A percentile compares a stretch with the other conserved stretches of the same genome.
Evolutionary conservation across 2,113 vertebrate genomes (phyloP).

Genomic region (Gadus macrocephalus): DNA sequence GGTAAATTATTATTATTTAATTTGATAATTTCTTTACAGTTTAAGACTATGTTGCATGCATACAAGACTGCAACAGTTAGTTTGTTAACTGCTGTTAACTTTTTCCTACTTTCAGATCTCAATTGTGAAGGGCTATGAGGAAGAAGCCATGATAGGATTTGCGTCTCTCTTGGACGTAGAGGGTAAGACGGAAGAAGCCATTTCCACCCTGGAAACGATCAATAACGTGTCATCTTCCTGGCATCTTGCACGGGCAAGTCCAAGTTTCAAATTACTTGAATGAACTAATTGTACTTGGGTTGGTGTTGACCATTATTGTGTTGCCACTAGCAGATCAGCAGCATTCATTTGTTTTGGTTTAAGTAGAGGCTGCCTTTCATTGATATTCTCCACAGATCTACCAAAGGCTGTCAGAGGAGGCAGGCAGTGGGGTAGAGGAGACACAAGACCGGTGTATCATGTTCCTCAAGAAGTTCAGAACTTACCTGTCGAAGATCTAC

Average conservation of each 20-base stretch:
- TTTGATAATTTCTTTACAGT: not conserved
- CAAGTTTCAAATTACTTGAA: no score
- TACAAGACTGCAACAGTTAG: not conserved
- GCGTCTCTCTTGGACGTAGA: conserved; percentile 87
- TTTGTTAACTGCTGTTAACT: not conserved
- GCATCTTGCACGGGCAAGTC: conserved; percentile 87
- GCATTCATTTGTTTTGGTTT: not conserved
- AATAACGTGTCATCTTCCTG: conserved; percentile 85
- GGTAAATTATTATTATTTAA: conserved; percentile 63
- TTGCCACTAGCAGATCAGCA: no score
- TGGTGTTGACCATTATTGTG: no score
- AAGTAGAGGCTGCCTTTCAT: not conserved
- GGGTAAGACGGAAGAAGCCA: conserved; percentile 88
- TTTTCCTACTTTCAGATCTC: conserved; percentile 64
- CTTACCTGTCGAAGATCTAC: conserved; percentile 82
- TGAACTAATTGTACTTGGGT: no score
- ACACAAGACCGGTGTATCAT: conserved; percentile 85
- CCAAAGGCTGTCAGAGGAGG: conserved; percentile 88
- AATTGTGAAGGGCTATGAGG: conserved; percentile 79
- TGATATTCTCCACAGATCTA: conserved; percentile 76
- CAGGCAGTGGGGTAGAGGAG: conserved; percentile 84
- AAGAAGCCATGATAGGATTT: conserved; percentile 82
- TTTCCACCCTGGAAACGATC: conserved; percentile 84
- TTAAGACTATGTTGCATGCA: not conserved
- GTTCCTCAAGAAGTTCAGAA: conserved; percentile 79